phyloP scores from a whole-genome alignment of 2,797 vertebrate species.

The Mustela erminea region DNA sequence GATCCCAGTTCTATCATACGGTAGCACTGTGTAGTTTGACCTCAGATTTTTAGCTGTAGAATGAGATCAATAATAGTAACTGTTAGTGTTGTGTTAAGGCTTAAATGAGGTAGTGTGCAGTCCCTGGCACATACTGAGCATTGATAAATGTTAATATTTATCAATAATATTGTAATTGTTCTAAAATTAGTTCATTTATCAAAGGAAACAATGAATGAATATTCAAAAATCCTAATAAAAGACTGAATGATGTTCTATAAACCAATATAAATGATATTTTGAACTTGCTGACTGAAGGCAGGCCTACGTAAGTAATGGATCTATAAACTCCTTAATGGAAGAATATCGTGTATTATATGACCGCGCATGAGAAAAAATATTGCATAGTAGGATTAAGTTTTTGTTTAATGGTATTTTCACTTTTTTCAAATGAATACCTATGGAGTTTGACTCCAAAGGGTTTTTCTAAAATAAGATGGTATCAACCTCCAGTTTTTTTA shows the following conservation, averaged over 20 bases:
- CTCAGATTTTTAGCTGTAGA: constrained; percentile 25
- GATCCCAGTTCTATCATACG: not conserved
- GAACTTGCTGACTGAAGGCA: not conserved
- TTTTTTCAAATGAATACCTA: not conserved
- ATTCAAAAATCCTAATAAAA: constrained; percentile 28
- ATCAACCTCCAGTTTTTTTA: not conserved
- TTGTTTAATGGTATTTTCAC: constrained; percentile 51
- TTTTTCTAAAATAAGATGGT: constrained; percentile 18
- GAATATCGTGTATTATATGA: not conserved
- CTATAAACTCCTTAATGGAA: not conserved
- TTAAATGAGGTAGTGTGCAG: not conserved
- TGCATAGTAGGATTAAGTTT: not conserved
- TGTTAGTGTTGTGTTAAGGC: not conserved
- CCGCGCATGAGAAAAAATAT: not conserved
- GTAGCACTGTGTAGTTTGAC: not conserved
- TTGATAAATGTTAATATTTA: not conserved
- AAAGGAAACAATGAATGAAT: constrained; percentile 24
- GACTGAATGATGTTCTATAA: constrained; percentile 77
- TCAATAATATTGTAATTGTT: not conserved
- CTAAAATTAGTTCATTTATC: constrained; percentile 68
- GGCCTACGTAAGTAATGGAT: not conserved
- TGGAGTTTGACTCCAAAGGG: not conserved
- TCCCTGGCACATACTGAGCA: not conserved
- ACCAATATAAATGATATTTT: not conserved
- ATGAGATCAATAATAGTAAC: not conserved